Conservation (phyloP, 2,113 vertebrate genomes). For the Megalops atlanticus region DNA sequence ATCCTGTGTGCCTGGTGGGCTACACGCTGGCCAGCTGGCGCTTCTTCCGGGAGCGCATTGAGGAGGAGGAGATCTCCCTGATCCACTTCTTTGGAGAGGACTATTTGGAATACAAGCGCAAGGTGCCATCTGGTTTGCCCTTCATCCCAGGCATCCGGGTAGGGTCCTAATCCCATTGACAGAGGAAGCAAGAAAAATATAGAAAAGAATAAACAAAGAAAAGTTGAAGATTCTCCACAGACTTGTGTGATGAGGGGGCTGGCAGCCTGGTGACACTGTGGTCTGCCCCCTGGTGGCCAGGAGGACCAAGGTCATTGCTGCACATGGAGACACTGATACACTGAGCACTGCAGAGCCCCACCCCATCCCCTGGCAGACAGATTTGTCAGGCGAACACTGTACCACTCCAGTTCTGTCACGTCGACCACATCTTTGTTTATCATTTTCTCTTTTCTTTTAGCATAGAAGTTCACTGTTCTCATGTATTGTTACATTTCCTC, state of each 20-base stretch:
- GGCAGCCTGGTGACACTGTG: constrained; percentile 40
- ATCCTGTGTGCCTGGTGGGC: constrained; percentile 86
- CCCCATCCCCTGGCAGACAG: background rate
- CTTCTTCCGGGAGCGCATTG: constrained; percentile 93
- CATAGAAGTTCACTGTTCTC: background rate
- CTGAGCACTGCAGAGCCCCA: constrained; percentile 33
- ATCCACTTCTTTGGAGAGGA: constrained; percentile 96
- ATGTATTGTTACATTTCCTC: background rate
- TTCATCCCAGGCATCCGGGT: constrained; percentile 91
- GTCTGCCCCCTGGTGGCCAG: constrained; percentile 42
- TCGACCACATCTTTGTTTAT: background rate
- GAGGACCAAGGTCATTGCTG: constrained; percentile 32
- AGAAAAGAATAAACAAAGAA: constrained; percentile 32
- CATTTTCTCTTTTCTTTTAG: background rate
- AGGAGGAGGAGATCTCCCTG: constrained; percentile 91
- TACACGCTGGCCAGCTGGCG: constrained; percentile 91
- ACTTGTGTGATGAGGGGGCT: constrained; percentile 49
- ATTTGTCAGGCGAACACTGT: background rate
- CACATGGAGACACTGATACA: constrained; percentile 40
- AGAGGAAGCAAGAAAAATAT: background rate
- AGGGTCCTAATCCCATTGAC: constrained; percentile 67
- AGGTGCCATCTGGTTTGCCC: constrained; percentile 86
- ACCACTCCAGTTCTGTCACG: background rate
- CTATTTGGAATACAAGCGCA: constrained; percentile 90
- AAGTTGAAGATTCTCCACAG: constrained; percentile 44